A percentile compares a stretch with the other conserved stretches of the same genome.
These are phyloP conservation scores for Hirtodrosophila confusa DNA, from an alignment of 2,888 invertebrate genomes.

Conservation along the genomic window DNA sequence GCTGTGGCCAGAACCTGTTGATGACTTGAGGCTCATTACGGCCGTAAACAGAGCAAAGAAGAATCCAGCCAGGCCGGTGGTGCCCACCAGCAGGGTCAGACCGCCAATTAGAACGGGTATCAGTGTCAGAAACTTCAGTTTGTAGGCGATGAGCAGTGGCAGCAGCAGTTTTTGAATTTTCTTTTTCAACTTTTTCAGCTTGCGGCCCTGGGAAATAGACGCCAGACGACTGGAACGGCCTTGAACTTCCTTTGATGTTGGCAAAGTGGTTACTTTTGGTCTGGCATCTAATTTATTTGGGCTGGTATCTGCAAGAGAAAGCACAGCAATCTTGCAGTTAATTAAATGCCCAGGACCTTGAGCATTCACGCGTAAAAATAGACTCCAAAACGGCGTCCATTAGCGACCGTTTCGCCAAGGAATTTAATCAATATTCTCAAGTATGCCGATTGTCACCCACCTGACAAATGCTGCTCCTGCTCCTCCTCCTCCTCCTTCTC, in stretches of 20 bases:
- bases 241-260: slow-evolving; percentile 66
- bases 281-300: slow-evolving; percentile 41
- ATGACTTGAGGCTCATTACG: slow-evolving; percentile 89
- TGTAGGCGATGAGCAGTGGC: slow-evolving; percentile 92
- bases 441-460: slow-evolving; percentile 6
- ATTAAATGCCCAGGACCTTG: slow-evolving; percentile 60
- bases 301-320: slow-evolving; percentile 28
- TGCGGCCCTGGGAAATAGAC: slow-evolving; percentile 59
- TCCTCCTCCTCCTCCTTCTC: not conserved
- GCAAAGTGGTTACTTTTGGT: slow-evolving; percentile 7
- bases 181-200: slow-evolving; percentile 85
- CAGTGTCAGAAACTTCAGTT: slow-evolving; percentile 91
- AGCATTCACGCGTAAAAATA: slow-evolving; percentile 35
- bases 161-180: slow-evolving; percentile 89
- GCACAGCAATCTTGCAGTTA: slow-evolving; percentile 44
- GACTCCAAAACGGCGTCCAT: slow-evolving; percentile 13
- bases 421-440: slow-evolving; percentile 23
- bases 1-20: slow-evolving; percentile 56
- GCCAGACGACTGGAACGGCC: slow-evolving; percentile 54
- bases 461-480: slow-evolving; percentile 9
- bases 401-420: not conserved
- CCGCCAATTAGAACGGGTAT: slow-evolving; percentile 90
- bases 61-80: slow-evolving; percentile 93
- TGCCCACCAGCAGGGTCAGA: slow-evolving; percentile 89
- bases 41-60: slow-evolving; percentile 94